Conservation (phyloP, 2,888 invertebrate species). For the Tiliacea aurago region DNA sequence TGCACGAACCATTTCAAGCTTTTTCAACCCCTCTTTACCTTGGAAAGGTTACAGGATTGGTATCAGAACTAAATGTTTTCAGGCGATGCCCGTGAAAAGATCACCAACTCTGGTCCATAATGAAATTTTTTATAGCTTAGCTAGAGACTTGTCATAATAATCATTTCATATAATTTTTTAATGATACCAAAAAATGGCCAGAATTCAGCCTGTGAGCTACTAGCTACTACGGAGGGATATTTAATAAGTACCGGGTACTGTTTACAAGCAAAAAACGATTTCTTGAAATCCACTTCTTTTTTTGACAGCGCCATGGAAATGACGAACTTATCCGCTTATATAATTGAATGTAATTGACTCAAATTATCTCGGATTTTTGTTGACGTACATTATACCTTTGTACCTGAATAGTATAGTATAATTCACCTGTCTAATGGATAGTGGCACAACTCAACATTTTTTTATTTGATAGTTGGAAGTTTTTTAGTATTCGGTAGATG, state of each 20-base stretch:
- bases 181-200: neutral
- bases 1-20: neutral
- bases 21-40: neutral
- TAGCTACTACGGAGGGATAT: neutral
- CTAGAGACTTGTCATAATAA: neutral
- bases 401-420: constrained; percentile 38
- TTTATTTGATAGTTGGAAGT: neutral
- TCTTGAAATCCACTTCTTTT: constrained; percentile 37
- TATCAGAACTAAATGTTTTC: neutral
- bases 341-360: constrained; percentile 53
- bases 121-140: neutral
- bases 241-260: constrained; percentile 11
- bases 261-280: constrained; percentile 34
- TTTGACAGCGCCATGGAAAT: constrained; percentile 27
- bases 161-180: neutral
- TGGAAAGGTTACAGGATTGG: neutral
- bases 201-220: neutral
- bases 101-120: neutral
- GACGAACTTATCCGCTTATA: constrained; percentile 42
- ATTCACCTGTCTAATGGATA: constrained; percentile 31
- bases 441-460: constrained; percentile 30
- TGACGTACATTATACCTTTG: constrained; percentile 41
- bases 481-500: constrained; percentile 17
- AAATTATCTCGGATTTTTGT: constrained; percentile 52
- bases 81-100: neutral